Evolutionary conservation across 1,140 invertebrate species (phyloP), one percentile per base, ranked within the genome.

Genomic region (Drosophila pseudoananassae): DNA sequence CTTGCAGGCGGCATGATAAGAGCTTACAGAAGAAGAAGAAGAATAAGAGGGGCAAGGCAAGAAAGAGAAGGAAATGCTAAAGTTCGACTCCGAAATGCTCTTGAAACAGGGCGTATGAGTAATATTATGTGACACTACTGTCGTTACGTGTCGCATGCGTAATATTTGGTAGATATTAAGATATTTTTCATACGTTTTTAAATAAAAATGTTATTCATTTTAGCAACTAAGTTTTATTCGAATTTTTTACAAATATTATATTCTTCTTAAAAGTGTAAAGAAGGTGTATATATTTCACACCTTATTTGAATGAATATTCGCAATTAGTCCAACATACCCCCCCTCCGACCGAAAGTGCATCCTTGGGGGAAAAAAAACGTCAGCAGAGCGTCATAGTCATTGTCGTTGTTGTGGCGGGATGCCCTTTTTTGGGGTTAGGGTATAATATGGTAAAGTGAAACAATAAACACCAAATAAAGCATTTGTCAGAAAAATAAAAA

Each of bases 401-500:
- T 20, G 33, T 17, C 14, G 49, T 59, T 25, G 52, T 49, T 33
- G 20, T 33, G 36, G 40, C n/a, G 17, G 47, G 64, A 45, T 74
- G 61, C 64, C 82, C 75, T 76, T 71, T 45, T 78, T 75, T 58
- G 77, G 81, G 46, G 36, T 49, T 70, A 81, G 82, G 68, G 82
- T 82, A 81, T 68, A 27, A 27, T 69, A 76, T 59, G 66, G 65
- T 55, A 51, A 78, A 81, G 76, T 79, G 60, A 80, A 78, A 82
- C 70, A 82, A 87, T 85, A 85, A 85, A 87, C 82, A 85, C 82
- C 82, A 87, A 87, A 87, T 87, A 87, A 87, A 87, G 82, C 82
- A 69, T 59, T 82, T 78, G 73, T 70, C 49, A 74, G 81, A 87
- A 87, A 87, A 87, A 87, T 87, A 81, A 78, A 73, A 50, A 36